Base-by-base conservation (phyloP, 2,113 vertebrate genomes). In the Ursus arctos region DNA sequence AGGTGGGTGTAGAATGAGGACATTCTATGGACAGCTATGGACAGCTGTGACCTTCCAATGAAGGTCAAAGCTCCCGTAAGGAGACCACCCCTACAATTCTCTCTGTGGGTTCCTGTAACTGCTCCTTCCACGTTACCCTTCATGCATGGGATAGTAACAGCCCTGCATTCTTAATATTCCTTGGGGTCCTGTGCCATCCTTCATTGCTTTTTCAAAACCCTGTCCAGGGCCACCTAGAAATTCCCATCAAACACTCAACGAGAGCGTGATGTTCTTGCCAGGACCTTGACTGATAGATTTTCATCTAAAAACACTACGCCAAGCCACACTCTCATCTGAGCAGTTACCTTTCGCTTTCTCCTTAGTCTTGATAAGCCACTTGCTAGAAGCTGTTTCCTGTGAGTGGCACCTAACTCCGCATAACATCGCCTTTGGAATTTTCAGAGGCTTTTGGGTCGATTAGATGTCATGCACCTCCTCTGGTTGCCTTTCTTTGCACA, bases 401-500 rank as follows among this genome's bases (percentile, higher is more conserved):
- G 83, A 89, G 71, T 24, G 57, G 36, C 63, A 80, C 2, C 4
- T 24, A 57, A 91, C 80, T 84, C 91, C 49, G 19, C 24, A 26
- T 18, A 91, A 43, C 55, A 57, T 51, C 0, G 0, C 93, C 93
- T 59, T 74, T 82, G 61, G 89, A 88, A 91, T 77, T 93, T 80
- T 76, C 43, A 86, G 83, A 95, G 61, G 74, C 82, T 92, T 96
- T 89, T 55, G 24, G 22, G 51, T 91, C 1, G 0, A 85, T 93
- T 55, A 63, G 94, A 95, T 91, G 40, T 94, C 93, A 57, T 80
- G 36, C 43, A 65, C 76, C 43, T 76, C 63, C 85, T 53, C 1
- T 36, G 76, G 83, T 82, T 96, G 43, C 33, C 65, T 92, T 95
- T 88, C 65, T 95, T 53, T 24, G 33, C 82, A 86, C 49, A 95